Percentiles rank a stretch among this genome's conserved stretches.
phyloP scores from a whole-genome alignment of 2,113 vertebrate species.

The Casuarius casuarius region DNA sequence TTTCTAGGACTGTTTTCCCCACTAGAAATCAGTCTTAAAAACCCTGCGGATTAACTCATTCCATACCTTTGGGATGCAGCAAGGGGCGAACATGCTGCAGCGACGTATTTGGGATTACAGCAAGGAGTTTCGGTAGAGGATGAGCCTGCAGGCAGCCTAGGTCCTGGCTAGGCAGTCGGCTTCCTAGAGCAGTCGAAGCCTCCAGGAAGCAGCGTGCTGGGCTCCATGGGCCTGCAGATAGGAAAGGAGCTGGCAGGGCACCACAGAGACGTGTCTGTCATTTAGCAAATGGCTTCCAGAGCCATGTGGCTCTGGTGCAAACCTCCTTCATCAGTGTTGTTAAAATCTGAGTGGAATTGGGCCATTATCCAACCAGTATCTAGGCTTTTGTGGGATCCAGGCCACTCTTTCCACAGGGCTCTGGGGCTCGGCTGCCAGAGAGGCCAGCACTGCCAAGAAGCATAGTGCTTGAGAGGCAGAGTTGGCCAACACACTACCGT shows the following conservation, averaged over 20 bases:
- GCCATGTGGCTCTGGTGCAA: neutral
- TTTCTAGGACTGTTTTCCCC: neutral
- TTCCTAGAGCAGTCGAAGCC: accelerated
- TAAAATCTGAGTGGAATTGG: neutral
- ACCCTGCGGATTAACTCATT: neutral
- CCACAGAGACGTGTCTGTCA: accelerated
- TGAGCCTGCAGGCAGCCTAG: neutral
- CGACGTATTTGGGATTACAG: neutral
- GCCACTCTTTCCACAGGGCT: neutral
- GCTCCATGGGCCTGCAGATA: neutral
- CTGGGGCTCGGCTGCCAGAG: neutral
- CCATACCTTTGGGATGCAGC: neutral
- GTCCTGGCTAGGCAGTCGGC: neutral
- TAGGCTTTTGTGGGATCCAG: neutral
- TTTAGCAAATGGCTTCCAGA: neutral
- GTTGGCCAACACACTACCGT: neutral
- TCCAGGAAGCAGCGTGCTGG: neutral
- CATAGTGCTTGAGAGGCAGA: neutral
- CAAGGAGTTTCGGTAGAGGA: neutral
- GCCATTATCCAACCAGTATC: neutral
- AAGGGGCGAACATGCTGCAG: neutral
- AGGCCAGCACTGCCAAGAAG: neutral
- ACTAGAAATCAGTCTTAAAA: neutral
- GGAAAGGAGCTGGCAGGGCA: neutral
- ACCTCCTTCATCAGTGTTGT: neutral